phyloP scores from a whole-genome alignment of 23 tunicate genomes.

The Oikopleura dioica region DNA sequence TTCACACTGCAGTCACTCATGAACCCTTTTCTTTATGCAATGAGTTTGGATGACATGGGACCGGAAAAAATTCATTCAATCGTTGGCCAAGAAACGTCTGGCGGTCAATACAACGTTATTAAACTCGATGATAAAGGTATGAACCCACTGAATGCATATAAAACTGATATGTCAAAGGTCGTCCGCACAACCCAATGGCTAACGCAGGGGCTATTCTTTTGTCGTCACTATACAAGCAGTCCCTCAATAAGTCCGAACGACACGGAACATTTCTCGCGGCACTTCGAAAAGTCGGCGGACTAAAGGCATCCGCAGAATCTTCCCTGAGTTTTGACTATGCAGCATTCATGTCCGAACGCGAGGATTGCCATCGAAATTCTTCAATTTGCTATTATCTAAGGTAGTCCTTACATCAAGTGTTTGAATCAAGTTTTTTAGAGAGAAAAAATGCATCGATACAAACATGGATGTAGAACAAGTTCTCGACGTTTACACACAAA shows the following conservation, averaged over 20 bases:
- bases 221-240: slow-evolving; percentile 30
- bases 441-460: no score
- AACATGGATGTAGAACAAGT: slow-evolving; percentile 16
- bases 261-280: not conserved
- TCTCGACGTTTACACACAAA: slow-evolving; percentile 31
- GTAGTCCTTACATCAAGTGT: not conserved
- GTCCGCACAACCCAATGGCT: slow-evolving; percentile 55
- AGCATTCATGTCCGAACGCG: not conserved
- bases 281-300: not conserved
- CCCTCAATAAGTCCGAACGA: slow-evolving; percentile 22
- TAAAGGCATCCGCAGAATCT: not conserved
- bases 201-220: slow-evolving; percentile 44
- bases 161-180: slow-evolving; percentile 26
- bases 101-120: not conserved
- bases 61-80: not conserved
- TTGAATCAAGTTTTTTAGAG: no score
- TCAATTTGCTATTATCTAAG: not conserved
- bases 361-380: not conserved
- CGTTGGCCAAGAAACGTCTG: not conserved
- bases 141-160: no score
- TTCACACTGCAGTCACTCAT: not conserved
- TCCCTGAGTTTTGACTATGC: not conserved
- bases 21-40: not conserved
- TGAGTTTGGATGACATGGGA: not conserved
- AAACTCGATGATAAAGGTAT: not conserved